phyloP scores from a whole-genome alignment of 2,888 invertebrate species.

The Zootermopsis nevadensis region DNA sequence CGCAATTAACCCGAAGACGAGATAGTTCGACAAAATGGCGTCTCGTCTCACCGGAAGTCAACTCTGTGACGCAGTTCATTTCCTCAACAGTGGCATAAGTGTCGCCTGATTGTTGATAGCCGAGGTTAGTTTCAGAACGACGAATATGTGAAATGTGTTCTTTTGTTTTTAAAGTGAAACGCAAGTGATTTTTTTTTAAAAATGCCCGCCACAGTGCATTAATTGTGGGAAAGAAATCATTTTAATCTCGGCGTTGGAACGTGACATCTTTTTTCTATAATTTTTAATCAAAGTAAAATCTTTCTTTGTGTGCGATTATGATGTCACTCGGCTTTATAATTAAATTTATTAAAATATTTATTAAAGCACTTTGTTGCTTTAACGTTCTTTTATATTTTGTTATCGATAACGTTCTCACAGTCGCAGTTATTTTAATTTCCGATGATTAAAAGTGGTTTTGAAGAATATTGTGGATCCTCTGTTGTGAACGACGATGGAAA shows the following conservation, averaged over 20 bases:
- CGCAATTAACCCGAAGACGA: not conserved
- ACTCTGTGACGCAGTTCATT: not conserved
- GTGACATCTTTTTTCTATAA: not conserved
- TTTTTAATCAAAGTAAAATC: not conserved
- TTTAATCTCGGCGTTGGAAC: not conserved
- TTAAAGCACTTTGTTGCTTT: too few relatives aligned
- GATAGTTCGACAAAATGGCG: slow-evolving; percentile 2
- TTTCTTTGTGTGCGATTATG: too few relatives aligned
- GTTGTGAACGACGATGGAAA: too few relatives aligned
- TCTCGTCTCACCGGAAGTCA: not conserved
- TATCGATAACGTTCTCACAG: too few relatives aligned
- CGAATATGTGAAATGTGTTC: not conserved
- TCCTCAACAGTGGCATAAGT: not conserved
- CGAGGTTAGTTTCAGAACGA: not conserved
- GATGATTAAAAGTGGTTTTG: too few relatives aligned
- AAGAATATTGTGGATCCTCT: too few relatives aligned
- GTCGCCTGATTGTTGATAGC: not conserved
- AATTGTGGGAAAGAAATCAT: not conserved
- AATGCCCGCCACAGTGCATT: not conserved
- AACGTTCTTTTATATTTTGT: too few relatives aligned
- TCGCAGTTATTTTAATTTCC: too few relatives aligned
- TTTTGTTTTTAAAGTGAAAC: not conserved
- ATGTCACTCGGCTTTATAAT: too few relatives aligned
- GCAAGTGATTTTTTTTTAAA: not conserved
- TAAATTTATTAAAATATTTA: too few relatives aligned